Evolutionary conservation across 35 echinoderm and acorn worm species (phyloP).

Genomic region (Eucidaris tribuloides): DNA sequence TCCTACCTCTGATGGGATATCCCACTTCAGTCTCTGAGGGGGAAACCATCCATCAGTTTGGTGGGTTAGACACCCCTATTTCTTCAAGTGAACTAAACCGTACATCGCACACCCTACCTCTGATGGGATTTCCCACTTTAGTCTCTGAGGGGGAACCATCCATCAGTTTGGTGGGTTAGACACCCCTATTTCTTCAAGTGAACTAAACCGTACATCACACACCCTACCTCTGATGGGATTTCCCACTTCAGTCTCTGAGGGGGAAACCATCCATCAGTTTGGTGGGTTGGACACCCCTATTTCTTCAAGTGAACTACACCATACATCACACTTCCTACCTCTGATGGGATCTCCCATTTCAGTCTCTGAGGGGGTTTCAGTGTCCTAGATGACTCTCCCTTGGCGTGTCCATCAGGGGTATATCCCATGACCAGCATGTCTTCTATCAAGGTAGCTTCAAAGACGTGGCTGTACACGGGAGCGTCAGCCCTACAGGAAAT

Average conservation of each 20-base stretch:
- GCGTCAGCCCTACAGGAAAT: slow-evolving; percentile 80
- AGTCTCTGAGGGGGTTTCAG: slow-evolving; percentile 63
- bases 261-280: too few species aligned
- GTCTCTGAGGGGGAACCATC: not conserved
- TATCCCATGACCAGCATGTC: slow-evolving; percentile 74
- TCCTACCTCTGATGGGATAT: slow-evolving; percentile 78
- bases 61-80: too few species aligned
- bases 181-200: not conserved
- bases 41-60: too few species aligned
- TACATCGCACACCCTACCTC: too few species aligned
- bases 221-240: slow-evolving; percentile 3
- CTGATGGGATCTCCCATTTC: slow-evolving; percentile 80
- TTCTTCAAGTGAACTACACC: not conserved
- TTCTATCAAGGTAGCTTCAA: slow-evolving; percentile 65
- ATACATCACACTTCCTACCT: slow-evolving; percentile 36
- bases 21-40: slow-evolving; percentile 80
- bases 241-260: slow-evolving; percentile 85
- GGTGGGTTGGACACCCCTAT: too few species aligned
- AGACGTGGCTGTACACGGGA: slow-evolving; percentile 78
- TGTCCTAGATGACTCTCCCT: slow-evolving; percentile 38
- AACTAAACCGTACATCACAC: not conserved
- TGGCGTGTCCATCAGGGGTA: slow-evolving; percentile 74
- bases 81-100: too few species aligned
- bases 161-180: not conserved
- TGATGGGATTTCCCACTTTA: too few species aligned